phyloP scores from a whole-genome alignment of 2,888 invertebrate species.

The Ariolimax columbianus region DNA sequence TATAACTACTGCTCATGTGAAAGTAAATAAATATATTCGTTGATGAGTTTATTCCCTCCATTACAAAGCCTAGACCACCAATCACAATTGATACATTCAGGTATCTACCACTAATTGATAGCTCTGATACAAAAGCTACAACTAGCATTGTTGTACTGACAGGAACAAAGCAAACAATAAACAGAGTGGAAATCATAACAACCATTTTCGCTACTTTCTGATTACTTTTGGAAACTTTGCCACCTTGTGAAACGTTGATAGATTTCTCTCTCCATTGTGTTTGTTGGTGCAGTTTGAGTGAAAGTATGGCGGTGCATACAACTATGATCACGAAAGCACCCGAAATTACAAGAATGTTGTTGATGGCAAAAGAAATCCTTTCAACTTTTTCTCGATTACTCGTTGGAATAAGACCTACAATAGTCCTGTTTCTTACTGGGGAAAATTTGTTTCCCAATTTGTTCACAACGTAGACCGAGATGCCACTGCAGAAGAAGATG shows the following conservation, averaged over 20 bases:
- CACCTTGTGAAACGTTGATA: neutral
- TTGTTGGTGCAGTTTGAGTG: neutral
- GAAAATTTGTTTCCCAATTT: conserved; percentile 1
- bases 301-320: neutral
- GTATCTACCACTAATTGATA: no score
- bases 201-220: conserved; percentile 11
- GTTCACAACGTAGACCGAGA: neutral
- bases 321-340: neutral
- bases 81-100: no score
- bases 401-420: neutral
- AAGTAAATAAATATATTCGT: no score
- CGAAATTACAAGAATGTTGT: neutral
- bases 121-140: no score
- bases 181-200: neutral
- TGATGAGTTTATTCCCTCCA: no score
- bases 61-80: no score
- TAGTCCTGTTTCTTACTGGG: neutral
- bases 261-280: neutral
- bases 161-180: no score
- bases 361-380: neutral
- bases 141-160: neutral
- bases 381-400: neutral
- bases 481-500: neutral
- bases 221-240: neutral
- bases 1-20: neutral